Percentiles rank a stretch among this genome's conserved stretches.
Conservation (phyloP, 2,797 vertebrate genomes). For the Bucorvus abyssinicus region DNA sequence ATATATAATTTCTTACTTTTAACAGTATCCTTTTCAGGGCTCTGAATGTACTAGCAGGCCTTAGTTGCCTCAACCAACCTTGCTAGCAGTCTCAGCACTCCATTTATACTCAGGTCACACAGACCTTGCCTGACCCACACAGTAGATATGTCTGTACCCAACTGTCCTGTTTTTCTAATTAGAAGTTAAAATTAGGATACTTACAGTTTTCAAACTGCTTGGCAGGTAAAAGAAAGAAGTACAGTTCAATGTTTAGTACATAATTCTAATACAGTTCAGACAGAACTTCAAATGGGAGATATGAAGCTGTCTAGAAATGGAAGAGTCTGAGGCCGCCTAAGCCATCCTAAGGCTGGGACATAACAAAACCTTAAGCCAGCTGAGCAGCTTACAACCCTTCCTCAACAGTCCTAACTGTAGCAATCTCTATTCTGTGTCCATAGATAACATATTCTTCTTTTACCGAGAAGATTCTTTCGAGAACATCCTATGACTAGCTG, state of each 20-base stretch:
- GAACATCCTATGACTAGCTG: background rate
- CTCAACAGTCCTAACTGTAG: background rate
- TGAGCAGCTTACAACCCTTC: background rate
- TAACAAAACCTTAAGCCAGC: too few species aligned
- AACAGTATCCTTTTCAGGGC: background rate
- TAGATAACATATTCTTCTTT: background rate
- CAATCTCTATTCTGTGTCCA: background rate
- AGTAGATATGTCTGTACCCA: background rate
- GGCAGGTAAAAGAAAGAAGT: background rate
- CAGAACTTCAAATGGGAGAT: background rate
- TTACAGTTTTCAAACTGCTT: background rate
- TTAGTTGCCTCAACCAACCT: background rate
- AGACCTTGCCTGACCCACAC: background rate
- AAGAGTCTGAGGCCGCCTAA: background rate
- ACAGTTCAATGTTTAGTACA: background rate
- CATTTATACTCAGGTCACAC: background rate
- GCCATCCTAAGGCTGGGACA: background rate
- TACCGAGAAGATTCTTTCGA: background rate
- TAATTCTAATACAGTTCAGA: background rate
- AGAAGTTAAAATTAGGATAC: background rate
- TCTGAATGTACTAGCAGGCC: background rate
- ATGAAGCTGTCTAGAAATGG: background rate
- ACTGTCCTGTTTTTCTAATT: background rate
- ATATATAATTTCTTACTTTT: background rate
- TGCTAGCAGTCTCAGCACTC: background rate